These are phyloP conservation scores for Periophthalmodon schlosseri DNA, from an alignment of 2,113 vertebrate species.

Conservation along the genomic window DNA sequence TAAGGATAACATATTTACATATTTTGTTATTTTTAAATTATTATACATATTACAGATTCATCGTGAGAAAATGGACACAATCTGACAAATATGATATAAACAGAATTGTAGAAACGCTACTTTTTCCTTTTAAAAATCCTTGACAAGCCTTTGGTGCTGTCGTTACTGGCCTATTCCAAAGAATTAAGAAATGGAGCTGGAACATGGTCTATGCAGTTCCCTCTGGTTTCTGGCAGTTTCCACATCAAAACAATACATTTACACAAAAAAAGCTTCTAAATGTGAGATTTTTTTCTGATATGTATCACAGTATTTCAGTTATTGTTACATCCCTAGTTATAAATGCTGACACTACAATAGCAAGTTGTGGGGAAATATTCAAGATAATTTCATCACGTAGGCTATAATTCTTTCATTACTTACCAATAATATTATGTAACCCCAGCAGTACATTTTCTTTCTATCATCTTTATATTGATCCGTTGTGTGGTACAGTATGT, in stretches of 20 bases:
- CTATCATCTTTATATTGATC: too few species aligned
- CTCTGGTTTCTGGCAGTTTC: too few species aligned
- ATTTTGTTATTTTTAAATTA: background rate
- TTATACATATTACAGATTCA: background rate
- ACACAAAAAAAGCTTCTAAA: too few species aligned
- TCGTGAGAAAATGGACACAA: background rate
- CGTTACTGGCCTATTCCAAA: too few species aligned
- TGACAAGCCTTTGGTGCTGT: too few species aligned
- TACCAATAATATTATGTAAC: background rate
- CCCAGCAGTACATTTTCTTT: background rate
- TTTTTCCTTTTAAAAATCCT: too few species aligned
- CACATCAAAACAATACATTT: too few species aligned
- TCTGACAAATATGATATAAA: too few species aligned
- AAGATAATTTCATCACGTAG: background rate
- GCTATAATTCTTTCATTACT: background rate
- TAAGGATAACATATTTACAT: background rate
- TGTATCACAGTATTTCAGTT: too few species aligned
- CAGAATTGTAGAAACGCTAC: background rate
- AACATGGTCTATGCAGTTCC: too few species aligned
- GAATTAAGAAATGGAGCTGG: too few species aligned
- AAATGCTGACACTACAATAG: background rate
- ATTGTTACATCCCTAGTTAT: background rate
- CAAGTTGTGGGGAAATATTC: background rate
- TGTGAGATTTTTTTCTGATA: background rate
- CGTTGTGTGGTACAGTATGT: too few species aligned